These are phyloP conservation scores for Bombylius discolor DNA, from an alignment of 2,888 invertebrate genomes.

Conservation along the genomic window DNA sequence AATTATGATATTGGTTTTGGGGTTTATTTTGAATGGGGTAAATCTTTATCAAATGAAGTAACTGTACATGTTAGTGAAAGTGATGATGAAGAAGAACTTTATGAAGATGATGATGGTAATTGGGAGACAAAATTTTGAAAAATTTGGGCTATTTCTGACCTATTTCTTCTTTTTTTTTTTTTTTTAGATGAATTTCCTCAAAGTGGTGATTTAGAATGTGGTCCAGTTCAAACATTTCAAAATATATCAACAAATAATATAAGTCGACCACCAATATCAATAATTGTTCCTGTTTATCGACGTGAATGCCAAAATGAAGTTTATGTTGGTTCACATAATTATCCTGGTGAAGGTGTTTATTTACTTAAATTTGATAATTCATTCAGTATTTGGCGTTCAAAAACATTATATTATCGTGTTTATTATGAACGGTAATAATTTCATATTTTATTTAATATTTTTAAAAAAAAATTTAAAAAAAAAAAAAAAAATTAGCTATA, in stretches of 20 bases:
- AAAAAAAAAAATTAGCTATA: background rate
- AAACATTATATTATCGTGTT: slow-evolving; percentile 96
- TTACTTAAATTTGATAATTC: slow-evolving; percentile 98
- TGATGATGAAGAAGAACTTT: slow-evolving; percentile 58
- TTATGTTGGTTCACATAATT: slow-evolving; percentile 92
- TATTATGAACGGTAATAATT: slow-evolving; percentile 70
- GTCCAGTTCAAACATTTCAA: slow-evolving; percentile 24
- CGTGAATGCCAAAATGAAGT: slow-evolving; percentile 95
- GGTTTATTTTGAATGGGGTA: slow-evolving; percentile 96
- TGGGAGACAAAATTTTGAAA: background rate
- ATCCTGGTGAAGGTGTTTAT: slow-evolving; percentile 96
- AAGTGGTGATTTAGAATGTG: slow-evolving; percentile 51
- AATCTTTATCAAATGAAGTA: slow-evolving; percentile 62
- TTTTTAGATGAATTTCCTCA: slow-evolving; percentile 22
- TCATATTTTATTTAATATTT: background rate
- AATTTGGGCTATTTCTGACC: background rate
- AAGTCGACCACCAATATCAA: slow-evolving; percentile 41
- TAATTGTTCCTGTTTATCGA: slow-evolving; percentile 88
- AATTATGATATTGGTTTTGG: slow-evolving; percentile 97
- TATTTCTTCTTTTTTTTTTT: background rate
- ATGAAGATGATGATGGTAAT: slow-evolving; percentile 33
- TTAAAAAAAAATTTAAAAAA: slow-evolving; percentile 9
- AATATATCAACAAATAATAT: background rate
- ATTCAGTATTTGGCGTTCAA: slow-evolving; percentile 97
- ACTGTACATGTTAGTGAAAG: slow-evolving; percentile 95